These are phyloP conservation scores for Mya arenaria DNA, from an alignment of 1,140 invertebrate species.

Conservation along the genomic window DNA sequence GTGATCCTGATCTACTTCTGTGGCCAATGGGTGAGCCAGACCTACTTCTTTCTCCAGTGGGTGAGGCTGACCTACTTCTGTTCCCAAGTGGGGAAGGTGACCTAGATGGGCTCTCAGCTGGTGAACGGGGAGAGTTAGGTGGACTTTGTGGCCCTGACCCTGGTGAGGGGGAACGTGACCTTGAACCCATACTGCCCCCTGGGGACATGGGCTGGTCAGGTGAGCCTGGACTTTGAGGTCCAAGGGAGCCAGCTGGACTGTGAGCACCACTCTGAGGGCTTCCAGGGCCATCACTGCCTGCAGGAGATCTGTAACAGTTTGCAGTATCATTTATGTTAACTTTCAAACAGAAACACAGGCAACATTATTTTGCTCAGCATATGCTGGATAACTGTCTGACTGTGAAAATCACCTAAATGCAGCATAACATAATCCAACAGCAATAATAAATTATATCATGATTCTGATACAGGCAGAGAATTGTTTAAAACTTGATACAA, in stretches of 20 bases:
- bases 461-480: too few relatives aligned
- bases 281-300: neutral
- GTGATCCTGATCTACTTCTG: conserved; percentile 49
- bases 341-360: too few relatives aligned
- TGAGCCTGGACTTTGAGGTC: neutral
- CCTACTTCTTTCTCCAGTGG: conserved; percentile 35
- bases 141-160: too few relatives aligned
- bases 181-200: neutral
- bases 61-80: conserved; percentile 19
- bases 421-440: too few relatives aligned
- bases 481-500: too few relatives aligned
- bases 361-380: too few relatives aligned
- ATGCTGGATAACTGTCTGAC: too few relatives aligned
- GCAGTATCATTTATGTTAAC: too few relatives aligned
- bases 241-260: neutral
- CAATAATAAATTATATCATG: too few relatives aligned
- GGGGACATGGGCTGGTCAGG: neutral
- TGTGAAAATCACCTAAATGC: too few relatives aligned
- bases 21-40: conserved; percentile 28
- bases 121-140: too few relatives aligned
- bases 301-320: neutral
- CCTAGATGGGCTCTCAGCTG: too few relatives aligned
- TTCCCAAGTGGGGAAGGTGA: neutral
- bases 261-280: neutral
- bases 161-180: neutral